These are phyloP conservation scores for Trisateles emortualis DNA, from an alignment of 2,888 invertebrate genomes.

Conservation along the genomic window DNA sequence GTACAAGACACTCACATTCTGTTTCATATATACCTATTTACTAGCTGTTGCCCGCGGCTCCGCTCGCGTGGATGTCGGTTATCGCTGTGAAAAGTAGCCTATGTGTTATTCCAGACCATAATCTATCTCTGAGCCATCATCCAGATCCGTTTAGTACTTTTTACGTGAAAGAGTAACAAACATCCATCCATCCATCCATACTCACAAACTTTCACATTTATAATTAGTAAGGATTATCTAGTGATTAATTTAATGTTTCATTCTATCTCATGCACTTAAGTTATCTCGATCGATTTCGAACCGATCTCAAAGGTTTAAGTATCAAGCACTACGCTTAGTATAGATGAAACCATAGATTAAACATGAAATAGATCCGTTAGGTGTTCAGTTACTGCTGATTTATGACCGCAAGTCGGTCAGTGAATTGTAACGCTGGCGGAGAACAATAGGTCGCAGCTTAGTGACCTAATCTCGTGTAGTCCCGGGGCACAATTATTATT, in stretches of 20 bases:
- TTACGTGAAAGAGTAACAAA: no score
- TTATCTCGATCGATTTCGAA: neutral
- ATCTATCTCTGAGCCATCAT: no score
- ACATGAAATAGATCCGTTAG: conserved; percentile 1
- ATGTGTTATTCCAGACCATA: no score
- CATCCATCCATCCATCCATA: no score
- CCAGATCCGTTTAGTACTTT: no score
- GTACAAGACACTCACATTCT: neutral
- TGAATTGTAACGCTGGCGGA: neutral
- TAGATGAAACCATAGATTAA: neutral
- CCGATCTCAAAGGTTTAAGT: neutral
- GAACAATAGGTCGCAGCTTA: conserved; percentile 7
- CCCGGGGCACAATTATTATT: conserved; percentile 7
- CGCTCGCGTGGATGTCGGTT: no score
- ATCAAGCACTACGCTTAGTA: neutral
- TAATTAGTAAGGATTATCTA: neutral
- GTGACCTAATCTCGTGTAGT: conserved; percentile 3
- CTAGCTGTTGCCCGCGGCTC: no score
- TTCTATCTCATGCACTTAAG: neutral
- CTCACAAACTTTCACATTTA: no score
- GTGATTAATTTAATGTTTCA: neutral
- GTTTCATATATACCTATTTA: no score
- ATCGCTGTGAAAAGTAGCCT: no score
- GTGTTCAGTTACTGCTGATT: neutral
- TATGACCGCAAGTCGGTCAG: neutral